These are phyloP conservation scores for Nesidiocoris tenuis DNA, from an alignment of 2,888 invertebrate species.

Conservation along the genomic window DNA sequence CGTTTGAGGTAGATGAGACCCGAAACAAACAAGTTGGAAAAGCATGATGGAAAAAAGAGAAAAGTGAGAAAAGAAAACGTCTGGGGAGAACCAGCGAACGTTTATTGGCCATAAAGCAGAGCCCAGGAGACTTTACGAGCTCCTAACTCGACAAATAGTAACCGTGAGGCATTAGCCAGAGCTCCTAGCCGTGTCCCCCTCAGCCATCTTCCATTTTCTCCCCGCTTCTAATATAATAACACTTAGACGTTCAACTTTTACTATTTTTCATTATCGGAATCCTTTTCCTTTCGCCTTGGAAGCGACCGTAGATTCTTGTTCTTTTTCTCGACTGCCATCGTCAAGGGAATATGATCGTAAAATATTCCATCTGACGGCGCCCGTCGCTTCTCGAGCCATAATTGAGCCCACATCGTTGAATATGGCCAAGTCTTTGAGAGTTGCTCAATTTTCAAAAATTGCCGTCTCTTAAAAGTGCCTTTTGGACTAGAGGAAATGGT, in stretches of 20 bases:
- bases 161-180: conserved; percentile 31
- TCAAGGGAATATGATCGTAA: too few species aligned
- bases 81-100: conserved; percentile 19
- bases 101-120: conserved; percentile 40
- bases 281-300: background rate
- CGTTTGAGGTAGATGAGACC: background rate
- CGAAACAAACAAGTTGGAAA: background rate
- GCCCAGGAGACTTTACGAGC: conserved; percentile 39
- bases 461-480: too few species aligned
- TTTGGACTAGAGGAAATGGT: too few species aligned
- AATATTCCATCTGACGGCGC: too few species aligned
- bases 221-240: conserved; percentile 23
- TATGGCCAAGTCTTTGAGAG: too few species aligned
- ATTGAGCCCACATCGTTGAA: too few species aligned
- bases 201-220: background rate
- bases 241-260: conserved; percentile 25
- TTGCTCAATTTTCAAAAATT: too few species aligned
- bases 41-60: background rate
- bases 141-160: conserved; percentile 41
- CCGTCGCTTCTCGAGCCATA: too few species aligned
- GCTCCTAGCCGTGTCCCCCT: background rate
- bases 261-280: conserved; percentile 34
- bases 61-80: background rate
- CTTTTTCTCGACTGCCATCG: too few species aligned
- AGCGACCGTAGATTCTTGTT: too few species aligned